Evolutionary conservation across 2,113 vertebrate species (phyloP).

Genomic region (Ammodytes marinus): DNA sequence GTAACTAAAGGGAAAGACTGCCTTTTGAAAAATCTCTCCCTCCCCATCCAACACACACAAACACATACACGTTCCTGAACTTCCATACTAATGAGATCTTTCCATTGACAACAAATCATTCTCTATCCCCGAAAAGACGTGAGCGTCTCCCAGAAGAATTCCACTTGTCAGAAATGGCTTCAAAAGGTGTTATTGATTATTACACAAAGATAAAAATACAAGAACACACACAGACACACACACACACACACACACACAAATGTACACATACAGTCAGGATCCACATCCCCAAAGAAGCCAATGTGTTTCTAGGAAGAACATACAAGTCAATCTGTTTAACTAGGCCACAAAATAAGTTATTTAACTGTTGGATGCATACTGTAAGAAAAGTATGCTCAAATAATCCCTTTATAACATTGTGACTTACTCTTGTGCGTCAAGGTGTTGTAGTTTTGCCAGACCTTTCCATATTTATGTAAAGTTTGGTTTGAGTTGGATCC

Average conservation of each 20-base stretch:
- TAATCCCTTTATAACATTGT: neutral
- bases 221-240: neutral
- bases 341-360: neutral
- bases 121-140: neutral
- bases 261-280: neutral
- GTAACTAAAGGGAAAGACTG: conserved; percentile 27
- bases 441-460: conserved; percentile 4
- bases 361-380: neutral
- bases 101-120: neutral
- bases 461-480: neutral
- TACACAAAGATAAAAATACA: conserved; percentile 6
- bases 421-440: neutral
- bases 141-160: neutral
- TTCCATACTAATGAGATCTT: neutral
- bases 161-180: neutral
- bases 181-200: neutral
- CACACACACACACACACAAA: neutral
- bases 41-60: conserved; percentile 16
- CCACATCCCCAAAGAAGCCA: neutral
- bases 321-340: neutral
- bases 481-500: neutral
- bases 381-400: neutral
- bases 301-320: neutral
- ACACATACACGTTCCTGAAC: neutral
- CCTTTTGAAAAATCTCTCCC: conserved; percentile 45